Base-by-base conservation (phyloP, 2,113 vertebrate genomes). In the Brachypodius melanocephalos region DNA sequence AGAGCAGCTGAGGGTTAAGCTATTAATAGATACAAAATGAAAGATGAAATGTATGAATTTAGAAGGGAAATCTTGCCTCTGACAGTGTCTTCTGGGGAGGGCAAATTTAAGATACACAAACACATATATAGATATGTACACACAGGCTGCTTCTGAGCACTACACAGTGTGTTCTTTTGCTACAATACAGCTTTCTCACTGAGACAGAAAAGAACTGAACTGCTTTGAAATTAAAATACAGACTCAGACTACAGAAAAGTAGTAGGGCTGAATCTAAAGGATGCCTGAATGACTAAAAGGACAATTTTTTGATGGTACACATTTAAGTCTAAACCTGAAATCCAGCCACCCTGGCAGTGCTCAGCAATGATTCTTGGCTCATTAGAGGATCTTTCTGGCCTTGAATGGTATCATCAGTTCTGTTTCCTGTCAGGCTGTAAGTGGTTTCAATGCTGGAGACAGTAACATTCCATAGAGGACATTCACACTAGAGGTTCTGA, bases 11-110 rank as follows among this genome's bases (percentile, higher is more conserved):
- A 93, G 85, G 55, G 82, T 94, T 95, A 94, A 93, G 78, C 59
- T 95, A 95, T 95, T 96, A 42, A 89, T 54, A 90, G 75, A 74
- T 10, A 20, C 45, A 93, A 94, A 95, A 85, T 40, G 28, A 96
- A 94, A 80, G 42, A 73, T 67, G n/a, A 93, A 94, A 84, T 46
- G 1, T 29, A 91, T 83, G 19, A 54, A 67, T 83, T 88, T 68
- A 80, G 45, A 91, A 71, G n/a, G 36, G 45, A 54, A 90, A 63
- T 74, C 36, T 90, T 88, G 32, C 22, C 68, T 43, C 72, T 84
- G 71, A 73, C 45, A 59, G 22, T 52, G 48, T 86, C 21, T 72
- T 91, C 79, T 77, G n/a, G 19, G 28, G 31, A 94, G 51, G 59
- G 17, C 51, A 88, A 77, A 86, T 92, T 74, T 69, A 36, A 62